phyloP scores from a whole-genome alignment of 2,888 invertebrate genomes.

The Coleophora deauratella region DNA sequence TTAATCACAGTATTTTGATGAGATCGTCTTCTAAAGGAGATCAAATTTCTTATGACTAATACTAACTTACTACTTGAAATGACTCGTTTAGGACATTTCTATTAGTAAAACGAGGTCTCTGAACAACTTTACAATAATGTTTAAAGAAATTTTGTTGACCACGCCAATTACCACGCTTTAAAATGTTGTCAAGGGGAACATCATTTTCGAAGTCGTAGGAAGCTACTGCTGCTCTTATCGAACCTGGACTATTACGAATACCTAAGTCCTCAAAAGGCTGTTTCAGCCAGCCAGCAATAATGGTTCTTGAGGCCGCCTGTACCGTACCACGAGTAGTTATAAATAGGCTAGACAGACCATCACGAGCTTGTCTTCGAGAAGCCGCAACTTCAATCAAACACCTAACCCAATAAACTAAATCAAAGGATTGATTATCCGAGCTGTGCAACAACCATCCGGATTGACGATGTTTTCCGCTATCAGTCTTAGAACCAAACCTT shows the following conservation, averaged over 20 bases:
- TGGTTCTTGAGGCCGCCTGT: slow-evolving; percentile 2
- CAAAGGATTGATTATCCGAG: slow-evolving; percentile 1
- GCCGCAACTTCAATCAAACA: slow-evolving; percentile 4
- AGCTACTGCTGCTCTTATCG: slow-evolving; percentile 2
- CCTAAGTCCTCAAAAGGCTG: background rate
- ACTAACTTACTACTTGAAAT: too few relatives aligned
- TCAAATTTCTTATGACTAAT: too few relatives aligned
- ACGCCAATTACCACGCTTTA: slow-evolving; percentile 1
- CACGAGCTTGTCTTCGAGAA: slow-evolving; percentile 2
- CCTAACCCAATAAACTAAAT: slow-evolving; percentile 1
- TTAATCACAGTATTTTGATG: too few relatives aligned
- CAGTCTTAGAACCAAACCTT: slow-evolving; percentile 7
- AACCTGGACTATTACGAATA: slow-evolving; percentile 1
- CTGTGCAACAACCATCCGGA: slow-evolving; percentile 3
- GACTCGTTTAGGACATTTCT: background rate
- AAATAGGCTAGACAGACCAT: slow-evolving; percentile 1
- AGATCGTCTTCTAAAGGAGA: too few relatives aligned
- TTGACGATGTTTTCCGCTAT: slow-evolving; percentile 1
- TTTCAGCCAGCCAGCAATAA: slow-evolving; percentile 1
- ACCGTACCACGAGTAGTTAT: slow-evolving; percentile 7
- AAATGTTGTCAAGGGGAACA: background rate
- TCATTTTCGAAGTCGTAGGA: slow-evolving; percentile 1
- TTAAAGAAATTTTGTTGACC: background rate
- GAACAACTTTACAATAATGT: background rate
- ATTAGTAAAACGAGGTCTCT: background rate